Evolutionary conservation across 2,113 vertebrate species (phyloP), one percentile per base, ranked within the genome.

Genomic region (Melozone crissalis): DNA sequence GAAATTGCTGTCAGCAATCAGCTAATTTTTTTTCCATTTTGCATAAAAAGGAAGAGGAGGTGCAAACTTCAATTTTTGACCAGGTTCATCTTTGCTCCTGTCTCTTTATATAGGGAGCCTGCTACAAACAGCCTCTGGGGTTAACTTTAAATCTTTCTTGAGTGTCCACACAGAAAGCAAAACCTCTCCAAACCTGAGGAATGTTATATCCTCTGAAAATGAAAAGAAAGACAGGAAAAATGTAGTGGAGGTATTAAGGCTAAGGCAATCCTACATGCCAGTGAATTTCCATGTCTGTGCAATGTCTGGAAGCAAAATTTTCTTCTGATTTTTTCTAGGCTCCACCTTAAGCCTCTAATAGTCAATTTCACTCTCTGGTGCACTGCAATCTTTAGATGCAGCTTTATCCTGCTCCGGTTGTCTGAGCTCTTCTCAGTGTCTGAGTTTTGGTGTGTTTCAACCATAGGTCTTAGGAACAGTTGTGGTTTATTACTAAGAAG

Each of bases 401-500:
- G 13, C 15, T 72, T 74, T 78, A 7, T 51, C 30, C 35, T 74
- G 33, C 37, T 65, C 5, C 43, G 52, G 7, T 7, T 43, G 18
- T 54, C n/a, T 0, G 0, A 58, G 37, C 5, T 66, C 4, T 37
- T 65, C 35, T 44, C 44, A 44, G 9, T 20, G 44, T 44, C 44
- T 35, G 24, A 5, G 27, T 72, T 66, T 19, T 18, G 24, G 33
- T 35, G 43, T 2, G 1, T 77, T 67, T 81, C 59, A 59, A 4
- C 27, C 18, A 73, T 12, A 51, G 15, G 18, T 66, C 31, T 58
- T 51, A 89, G 49, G 63, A 73, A 30, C 17, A 31, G 52, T 20
- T 67, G 31, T 43, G 23, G 9, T 43, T 46, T 49, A 41, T 62
- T 39, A 27, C 4, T 62, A 57, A 79, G 13, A 37, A 84, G 31